Base-by-base conservation (phyloP, 2,797 vertebrate genomes). In the Anguilla megastoma region DNA sequence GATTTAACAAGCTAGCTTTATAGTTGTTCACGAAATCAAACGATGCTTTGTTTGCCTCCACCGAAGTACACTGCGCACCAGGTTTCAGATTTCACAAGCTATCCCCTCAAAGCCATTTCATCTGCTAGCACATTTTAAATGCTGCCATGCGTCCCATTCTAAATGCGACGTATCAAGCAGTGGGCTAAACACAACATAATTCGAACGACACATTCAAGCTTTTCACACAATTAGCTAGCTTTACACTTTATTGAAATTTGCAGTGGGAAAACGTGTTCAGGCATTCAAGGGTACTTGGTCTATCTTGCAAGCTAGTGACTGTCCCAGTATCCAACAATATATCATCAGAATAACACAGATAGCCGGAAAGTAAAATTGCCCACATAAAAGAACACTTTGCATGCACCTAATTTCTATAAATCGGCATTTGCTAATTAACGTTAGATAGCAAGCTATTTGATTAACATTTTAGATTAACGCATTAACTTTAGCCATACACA, bases 81-180 rank as follows among this genome's bases (percentile, higher is more conserved):
- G 94, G 94, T 95, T 93, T 95, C 94, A n/a, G 69, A 95, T 96
- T 95, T 95, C 95, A 94, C 93, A 93, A 92, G 94, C 93, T 92
- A 92, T 93, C 56, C 60, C 69, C 85, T 21, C 85, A 56, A 84
- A 84, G 50, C 30, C 30, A 33, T 82, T 66, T 84, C 24, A 30
- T 54, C 76, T 27, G n/a, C 63, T 54, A 52, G 60, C 82, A 54
- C 33, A 63, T 84, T 66, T 30, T 84, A 60, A 50, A 18, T 45
- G 74, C 33, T 21, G 74, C 36, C 33, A 63, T 41, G 50, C 50
- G 41, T 7, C 66, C 60, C 63, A 71, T 18, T 48, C 21, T 36
- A 41, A 48, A 41, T 50, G 79, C 27, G 41, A 69, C 79, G 30
- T 54, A n/a, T 84, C 56, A n/a, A n/a, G 36, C 58, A 52, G 45